phyloP scores from a whole-genome alignment of 2,113 vertebrate genomes.

The Lophius piscatorius region DNA sequence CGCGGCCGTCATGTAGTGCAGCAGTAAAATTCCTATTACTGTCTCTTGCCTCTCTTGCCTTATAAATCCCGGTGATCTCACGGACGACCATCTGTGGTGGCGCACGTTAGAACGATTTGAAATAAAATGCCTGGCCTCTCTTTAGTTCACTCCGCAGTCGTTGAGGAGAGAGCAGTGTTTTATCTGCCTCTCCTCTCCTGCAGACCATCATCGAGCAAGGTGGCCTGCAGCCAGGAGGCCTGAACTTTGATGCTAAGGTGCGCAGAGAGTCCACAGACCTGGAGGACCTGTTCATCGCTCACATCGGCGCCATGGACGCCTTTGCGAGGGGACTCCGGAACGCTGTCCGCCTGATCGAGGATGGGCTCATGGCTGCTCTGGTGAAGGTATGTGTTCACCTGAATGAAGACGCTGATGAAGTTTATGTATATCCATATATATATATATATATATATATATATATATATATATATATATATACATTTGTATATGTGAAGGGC shows the following conservation, averaged over 20 bases:
- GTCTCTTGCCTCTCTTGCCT: no score
- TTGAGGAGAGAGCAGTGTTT: background rate
- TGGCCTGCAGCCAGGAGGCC: slow-evolving; percentile 71
- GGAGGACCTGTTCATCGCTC: slow-evolving; percentile 75
- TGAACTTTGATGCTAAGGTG: slow-evolving; percentile 77
- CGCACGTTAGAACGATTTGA: no score
- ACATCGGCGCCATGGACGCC: slow-evolving; percentile 74
- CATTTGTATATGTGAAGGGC: no score
- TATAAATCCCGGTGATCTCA: no score
- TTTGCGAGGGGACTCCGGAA: slow-evolving; percentile 75
- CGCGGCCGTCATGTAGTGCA: no score
- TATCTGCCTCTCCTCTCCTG: background rate
- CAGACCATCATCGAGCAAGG: slow-evolving; percentile 75
- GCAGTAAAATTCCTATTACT: no score
- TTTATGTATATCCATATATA: no score
- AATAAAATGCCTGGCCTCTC: no score
- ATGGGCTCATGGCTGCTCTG: slow-evolving; percentile 64
- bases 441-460: no score
- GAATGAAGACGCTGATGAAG: no score
- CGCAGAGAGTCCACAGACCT: slow-evolving; percentile 72
- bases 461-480: no score
- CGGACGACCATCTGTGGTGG: no score
- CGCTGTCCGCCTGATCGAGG: slow-evolving; percentile 64
- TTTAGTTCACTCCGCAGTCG: background rate
- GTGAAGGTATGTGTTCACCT: slow-evolving; percentile 52